Evolutionary conservation across 2,888 invertebrate species (phyloP).

Genomic region (Drosophila emarginata): DNA sequence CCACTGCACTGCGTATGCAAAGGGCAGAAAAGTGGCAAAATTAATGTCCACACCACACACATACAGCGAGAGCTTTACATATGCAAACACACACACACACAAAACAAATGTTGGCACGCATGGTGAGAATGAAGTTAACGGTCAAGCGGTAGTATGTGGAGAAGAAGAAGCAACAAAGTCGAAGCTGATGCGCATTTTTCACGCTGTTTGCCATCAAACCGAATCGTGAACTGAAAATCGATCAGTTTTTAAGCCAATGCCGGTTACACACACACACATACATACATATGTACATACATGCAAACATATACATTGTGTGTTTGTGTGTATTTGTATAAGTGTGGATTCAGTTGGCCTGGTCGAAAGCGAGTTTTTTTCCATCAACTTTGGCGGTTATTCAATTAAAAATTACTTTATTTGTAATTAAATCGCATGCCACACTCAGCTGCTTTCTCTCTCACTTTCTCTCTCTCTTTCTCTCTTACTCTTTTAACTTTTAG

Average conservation of each 20-base stretch:
- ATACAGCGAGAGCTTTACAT: constrained; percentile 17
- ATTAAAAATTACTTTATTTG: constrained; percentile 81
- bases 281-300: constrained; percentile 18
- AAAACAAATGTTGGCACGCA: constrained; percentile 59
- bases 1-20: constrained; percentile 39
- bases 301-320: too few relatives aligned
- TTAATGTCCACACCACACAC: constrained; percentile 60
- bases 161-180: constrained; percentile 8
- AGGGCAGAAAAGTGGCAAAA: constrained; percentile 57
- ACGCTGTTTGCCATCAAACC: constrained; percentile 39
- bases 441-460: constrained; percentile 18
- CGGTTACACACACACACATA: constrained; percentile 9
- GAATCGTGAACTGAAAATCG: constrained; percentile 52
- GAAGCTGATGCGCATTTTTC: constrained; percentile 49
- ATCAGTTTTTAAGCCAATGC: constrained; percentile 54
- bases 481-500: background rate
- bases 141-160: constrained; percentile 26
- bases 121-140: constrained; percentile 51
- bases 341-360: constrained; percentile 20
- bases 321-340: constrained; percentile 20
- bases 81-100: constrained; percentile 7
- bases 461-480: background rate
- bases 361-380: constrained; percentile 50
- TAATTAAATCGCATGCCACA: constrained; percentile 78
- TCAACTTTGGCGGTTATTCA: constrained; percentile 79